Base-by-base conservation (phyloP, 2,797 vertebrate genomes). In the Silurus aristotelis region DNA sequence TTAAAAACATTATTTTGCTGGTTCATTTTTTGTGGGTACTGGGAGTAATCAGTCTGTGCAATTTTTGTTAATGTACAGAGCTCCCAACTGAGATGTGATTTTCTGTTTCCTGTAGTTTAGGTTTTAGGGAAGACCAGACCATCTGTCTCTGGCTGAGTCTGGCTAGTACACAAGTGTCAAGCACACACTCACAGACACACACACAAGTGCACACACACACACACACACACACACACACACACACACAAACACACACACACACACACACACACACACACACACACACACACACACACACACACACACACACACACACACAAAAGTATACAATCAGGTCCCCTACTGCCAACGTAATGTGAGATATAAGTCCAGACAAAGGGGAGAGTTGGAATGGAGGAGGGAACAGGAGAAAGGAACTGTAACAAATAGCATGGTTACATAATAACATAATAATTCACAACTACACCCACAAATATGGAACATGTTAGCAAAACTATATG, bases 61-160 rank as follows among this genome's bases (percentile, higher is more conserved):
- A 10, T 10, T 52, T 52, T 43, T 25, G n/a, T 80, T 80, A 84
- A 85, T 86, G 5, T 27, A 83, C 79, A 87, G 63, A 66, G 82
- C 83, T 81, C 80, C 87, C 79, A 80, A 75, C 85, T 85, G 87
- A 86, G 88, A 86, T 78, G 85, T 77, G 63, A 87, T 85, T 70
- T 82, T 83, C 56, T 89, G 76, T 87, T 89, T 89, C 85, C 88
- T 87, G 83, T 85, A 87, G 55, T 87, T 82, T 85, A 83, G 76
- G 63, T 87, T 83, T 83, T 81, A 84, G 85, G 88, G 64, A 85
- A 89, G 83, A 85, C 87, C 82, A 77, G 85, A 84, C 87, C 87
- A 89, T 89, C 87, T 87, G 85, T 89, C 78, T 85, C 77, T 67
- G 77, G 73, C 73, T 84, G 78, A 85, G 73, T 86, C 68, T 67